Conservation (phyloP, 2,888 invertebrate species). For the Cylloceria caligata region DNA sequence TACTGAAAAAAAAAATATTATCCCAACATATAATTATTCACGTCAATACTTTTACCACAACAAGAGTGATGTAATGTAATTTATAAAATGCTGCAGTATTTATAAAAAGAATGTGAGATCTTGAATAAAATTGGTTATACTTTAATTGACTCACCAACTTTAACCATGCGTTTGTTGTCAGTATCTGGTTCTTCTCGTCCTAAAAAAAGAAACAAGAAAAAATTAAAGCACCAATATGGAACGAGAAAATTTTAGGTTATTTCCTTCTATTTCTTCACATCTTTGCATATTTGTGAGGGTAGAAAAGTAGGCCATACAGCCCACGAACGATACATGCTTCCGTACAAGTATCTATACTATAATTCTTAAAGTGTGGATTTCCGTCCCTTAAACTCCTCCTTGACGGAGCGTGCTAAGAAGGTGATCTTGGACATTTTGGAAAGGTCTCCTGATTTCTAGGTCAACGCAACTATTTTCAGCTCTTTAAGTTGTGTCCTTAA, state of each 20-base stretch:
- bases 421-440: no score
- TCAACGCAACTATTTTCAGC: no score
- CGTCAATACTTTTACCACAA: conserved; percentile 15
- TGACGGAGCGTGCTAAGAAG: no score
- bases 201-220: conserved; percentile 86
- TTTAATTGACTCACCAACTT: conserved; percentile 95
- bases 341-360: conserved; percentile 24
- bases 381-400: no score
- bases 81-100: background rate
- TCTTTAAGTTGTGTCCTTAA: no score
- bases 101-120: background rate
- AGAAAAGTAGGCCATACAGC: conserved; percentile 29
- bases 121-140: conserved; percentile 27
- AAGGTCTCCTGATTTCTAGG: no score
- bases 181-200: conserved; percentile 99
- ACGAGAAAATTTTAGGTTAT: conserved; percentile 21
- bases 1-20: background rate
- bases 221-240: conserved; percentile 35
- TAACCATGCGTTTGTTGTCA: conserved; percentile 99
- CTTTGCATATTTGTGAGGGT: conserved; percentile 56
- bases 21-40: background rate
- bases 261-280: conserved; percentile 51
- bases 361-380: no score
- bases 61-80: background rate
- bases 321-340: conserved; percentile 14